Conservation (phyloP, 2,888 invertebrate genomes). For the Elegia similella region DNA sequence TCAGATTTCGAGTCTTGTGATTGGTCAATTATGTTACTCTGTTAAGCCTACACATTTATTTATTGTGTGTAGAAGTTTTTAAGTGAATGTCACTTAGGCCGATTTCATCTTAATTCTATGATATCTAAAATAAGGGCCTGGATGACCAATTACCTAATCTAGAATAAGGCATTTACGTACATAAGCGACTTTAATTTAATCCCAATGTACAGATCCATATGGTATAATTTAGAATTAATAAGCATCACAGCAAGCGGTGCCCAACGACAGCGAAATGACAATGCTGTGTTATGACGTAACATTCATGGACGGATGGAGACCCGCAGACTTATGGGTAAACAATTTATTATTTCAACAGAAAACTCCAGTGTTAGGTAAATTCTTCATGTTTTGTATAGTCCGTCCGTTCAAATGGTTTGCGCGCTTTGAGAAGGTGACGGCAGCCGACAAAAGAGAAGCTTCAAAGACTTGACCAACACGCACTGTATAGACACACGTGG, state of each 20-base stretch:
- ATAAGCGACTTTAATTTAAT: constrained; percentile 33
- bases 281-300: constrained; percentile 7
- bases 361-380: no score
- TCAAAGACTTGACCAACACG: no score
- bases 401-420: no score
- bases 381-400: no score
- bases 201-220: background rate
- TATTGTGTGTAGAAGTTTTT: background rate
- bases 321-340: background rate
- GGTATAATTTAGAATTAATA: background rate
- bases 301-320: constrained; percentile 37
- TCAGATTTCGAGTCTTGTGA: no score
- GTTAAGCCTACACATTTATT: no score
- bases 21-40: no score
- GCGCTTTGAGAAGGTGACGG: no score
- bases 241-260: constrained; percentile 20
- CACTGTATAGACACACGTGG: no score
- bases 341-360: no score
- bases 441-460: no score
- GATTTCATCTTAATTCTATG: constrained; percentile 22
- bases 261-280: constrained; percentile 27
- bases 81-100: constrained; percentile 34
- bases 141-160: constrained; percentile 15
- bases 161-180: constrained; percentile 29
- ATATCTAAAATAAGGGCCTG: constrained; percentile 21